Base-by-base conservation (phyloP, 2,888 invertebrate species). In the Thalpophila matura region DNA sequence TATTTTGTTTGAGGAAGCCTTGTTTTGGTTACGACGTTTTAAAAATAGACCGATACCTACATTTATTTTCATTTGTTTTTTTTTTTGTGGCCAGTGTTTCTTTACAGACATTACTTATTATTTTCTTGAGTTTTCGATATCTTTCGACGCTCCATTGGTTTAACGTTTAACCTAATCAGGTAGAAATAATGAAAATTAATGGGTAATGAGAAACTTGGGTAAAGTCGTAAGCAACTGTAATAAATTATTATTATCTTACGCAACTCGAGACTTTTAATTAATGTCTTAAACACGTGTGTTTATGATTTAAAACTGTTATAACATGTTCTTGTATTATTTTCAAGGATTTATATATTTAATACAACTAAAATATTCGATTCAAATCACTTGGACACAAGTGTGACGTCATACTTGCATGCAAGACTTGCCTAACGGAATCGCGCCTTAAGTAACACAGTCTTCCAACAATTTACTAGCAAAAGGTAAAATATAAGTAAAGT, bases 171-270 rank as follows among this genome's bases (percentile, higher is more conserved):
- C 46, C 37, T 26, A 29, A 56, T 58, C 35, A 59, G 20, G 55
- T 56, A 35, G 53, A 54, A 50, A 40, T 74, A 56, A 53, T 43
- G 12, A 56, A 24, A 16, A 74, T 74, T 27, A 69, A 62, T 53
- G 55, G 29, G 33, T 22, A 31, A 74, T 14, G 42, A 47, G 42
- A 43, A 70, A 74, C 38, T 74, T 61, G 33, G 7, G 26, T 20
- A 14, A 68, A 57, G n/a, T 57, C 46, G 35, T 58, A 47, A 62
- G 62, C 46, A 69, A 74, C 10, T 29, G 33, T 43, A 46, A 56
- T 69, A 58, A 50, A 60, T 71, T 47, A 35, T 55, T 51, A 47
- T 43, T 49, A 63, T 51, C 20, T 54, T 43, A 18, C n/a, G 14
- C 18, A 46, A 40, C 35, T 50, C 42, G 6, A 16, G 6, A 43